Evolutionary conservation across 2,888 invertebrate genomes (phyloP).

Genomic region (Eudasyphora cyanicolor): DNA sequence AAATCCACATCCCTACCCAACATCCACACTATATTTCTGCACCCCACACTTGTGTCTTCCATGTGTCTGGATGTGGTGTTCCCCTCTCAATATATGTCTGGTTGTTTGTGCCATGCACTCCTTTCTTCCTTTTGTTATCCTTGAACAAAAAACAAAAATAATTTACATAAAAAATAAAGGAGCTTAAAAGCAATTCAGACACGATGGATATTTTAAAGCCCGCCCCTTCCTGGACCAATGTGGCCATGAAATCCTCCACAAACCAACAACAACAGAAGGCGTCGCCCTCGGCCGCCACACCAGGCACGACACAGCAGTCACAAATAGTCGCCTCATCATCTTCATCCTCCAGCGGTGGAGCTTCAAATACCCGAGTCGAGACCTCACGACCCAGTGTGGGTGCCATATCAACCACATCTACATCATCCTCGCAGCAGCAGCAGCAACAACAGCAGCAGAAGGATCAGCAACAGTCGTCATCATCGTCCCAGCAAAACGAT

Average conservation of each 20-base stretch:
- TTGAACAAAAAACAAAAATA: too few relatives aligned
- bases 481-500: conserved; percentile 8
- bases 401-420: conserved; percentile 75
- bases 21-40: not conserved
- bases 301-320: conserved; percentile 67
- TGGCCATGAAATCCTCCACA: conserved; percentile 75
- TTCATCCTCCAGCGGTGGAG: conserved; percentile 72
- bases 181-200: conserved; percentile 77
- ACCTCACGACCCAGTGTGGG: conserved; percentile 75
- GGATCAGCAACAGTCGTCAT: conserved; percentile 56
- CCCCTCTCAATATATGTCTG: not conserved
- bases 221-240: conserved; percentile 82
- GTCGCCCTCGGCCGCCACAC: conserved; percentile 15
- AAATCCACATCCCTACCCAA: not conserved
- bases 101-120: not conserved
- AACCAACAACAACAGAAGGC: conserved; percentile 72
- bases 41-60: not conserved
- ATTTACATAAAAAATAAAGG: conserved; percentile 70
- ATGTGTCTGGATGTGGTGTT: not conserved
- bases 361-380: conserved; percentile 61
- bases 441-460: conserved; percentile 64
- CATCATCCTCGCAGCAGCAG: conserved; percentile 74
- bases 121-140: conserved; percentile 6
- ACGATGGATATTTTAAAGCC: conserved; percentile 80
- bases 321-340: conserved; percentile 74